Base-by-base conservation (phyloP, 2,113 vertebrate species). In the Dascyllus trimaculatus region DNA sequence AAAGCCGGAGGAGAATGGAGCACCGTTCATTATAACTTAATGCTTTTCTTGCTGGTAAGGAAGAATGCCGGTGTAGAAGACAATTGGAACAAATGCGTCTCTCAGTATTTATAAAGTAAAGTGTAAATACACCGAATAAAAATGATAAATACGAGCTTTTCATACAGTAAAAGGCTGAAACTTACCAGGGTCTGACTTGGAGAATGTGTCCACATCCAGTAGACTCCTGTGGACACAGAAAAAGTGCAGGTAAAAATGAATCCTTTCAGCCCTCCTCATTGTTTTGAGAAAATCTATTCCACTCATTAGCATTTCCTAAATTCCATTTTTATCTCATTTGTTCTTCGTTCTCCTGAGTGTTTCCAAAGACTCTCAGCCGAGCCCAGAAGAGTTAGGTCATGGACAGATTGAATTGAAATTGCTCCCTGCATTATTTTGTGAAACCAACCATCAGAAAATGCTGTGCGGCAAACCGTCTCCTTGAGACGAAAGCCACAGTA, bases 191-290 rank as follows among this genome's bases (percentile, higher is more conserved):
- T 98, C 97, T 22, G 97, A 98, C 73, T 98, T 98, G 89, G 97
- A 98, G 93, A 98, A 98, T n/a, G 97, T 98, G 75, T 98, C 97
- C 91, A 98, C 93, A 72, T 98, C 97, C 92, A 98, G 95, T 19
- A 98, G 95, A 89, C 91, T 97, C 95, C 97, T 98, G 85, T 32
- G 60, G 71, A 93, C 58, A 93, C 22, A 90, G 61, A 58, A 72
- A 49, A 45, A 38, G 35, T 8, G 4, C 1, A 53, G 7, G 75
- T 75, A 18, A 80, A 26, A 57, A 69, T 52, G 8, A 3, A 65
- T 75, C 18, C n/a, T 21, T 15, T 15, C 32, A 51, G 19, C 5
- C 2, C 5, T n/a, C 13, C 45, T 40, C 48, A 43, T 32, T 26
- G 52, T 51, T 25, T 6, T 9, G 2, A 63, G 43, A 75, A 38